Conservation (phyloP, 2,113 vertebrate genomes). For the Alethe diademata region DNA sequence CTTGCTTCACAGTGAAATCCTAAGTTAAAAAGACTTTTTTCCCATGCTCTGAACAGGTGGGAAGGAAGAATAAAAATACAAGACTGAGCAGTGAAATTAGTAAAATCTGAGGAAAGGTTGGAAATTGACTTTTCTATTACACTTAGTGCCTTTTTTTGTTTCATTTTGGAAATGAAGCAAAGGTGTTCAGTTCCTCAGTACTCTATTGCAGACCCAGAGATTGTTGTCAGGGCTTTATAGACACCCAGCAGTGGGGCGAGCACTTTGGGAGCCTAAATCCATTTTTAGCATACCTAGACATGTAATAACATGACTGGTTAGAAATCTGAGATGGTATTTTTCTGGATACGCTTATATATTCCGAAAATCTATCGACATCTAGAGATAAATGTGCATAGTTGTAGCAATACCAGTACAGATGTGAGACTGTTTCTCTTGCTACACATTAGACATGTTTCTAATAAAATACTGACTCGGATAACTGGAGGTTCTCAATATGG, state of each 20-base stretch:
- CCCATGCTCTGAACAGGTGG: not conserved
- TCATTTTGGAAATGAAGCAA: not conserved
- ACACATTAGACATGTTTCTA: not conserved
- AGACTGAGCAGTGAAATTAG: not conserved
- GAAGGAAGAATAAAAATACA: not conserved
- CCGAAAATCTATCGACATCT: not conserved
- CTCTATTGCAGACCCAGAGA: not conserved
- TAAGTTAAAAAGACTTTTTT: not conserved
- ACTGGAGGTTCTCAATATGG: not conserved
- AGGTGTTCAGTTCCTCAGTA: not conserved
- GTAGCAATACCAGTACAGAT: not conserved
- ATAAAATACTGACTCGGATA: not conserved
- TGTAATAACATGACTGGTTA: slow-evolving; percentile 40
- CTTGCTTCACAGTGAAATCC: not conserved
- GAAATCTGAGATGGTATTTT: not conserved
- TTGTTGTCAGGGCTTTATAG: not conserved
- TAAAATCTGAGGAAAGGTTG: not conserved
- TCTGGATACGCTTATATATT: not conserved
- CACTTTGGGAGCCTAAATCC: slow-evolving; percentile 8
- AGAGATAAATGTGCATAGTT: not conserved
- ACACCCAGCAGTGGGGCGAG: slow-evolving; percentile 4
- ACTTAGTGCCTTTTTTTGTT: not conserved
- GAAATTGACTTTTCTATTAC: not conserved
- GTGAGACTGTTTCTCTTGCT: not conserved
- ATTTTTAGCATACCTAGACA: slow-evolving; percentile 27